Evolutionary conservation across 1,140 invertebrate genomes (phyloP).

Genomic region (Diorhabda carinulata): DNA sequence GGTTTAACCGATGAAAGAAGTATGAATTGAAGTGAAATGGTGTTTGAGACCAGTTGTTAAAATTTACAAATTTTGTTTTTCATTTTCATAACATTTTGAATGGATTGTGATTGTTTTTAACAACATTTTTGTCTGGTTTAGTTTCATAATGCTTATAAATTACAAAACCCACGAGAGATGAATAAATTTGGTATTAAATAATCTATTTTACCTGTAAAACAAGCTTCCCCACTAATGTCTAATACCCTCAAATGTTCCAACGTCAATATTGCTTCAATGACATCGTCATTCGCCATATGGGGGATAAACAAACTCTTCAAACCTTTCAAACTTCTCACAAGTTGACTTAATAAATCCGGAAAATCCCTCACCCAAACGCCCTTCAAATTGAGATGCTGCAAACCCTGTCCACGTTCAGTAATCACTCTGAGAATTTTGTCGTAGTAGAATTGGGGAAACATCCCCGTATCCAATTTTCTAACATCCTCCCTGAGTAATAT

Average conservation of each 20-base stretch:
- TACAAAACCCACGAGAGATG: too few relatives aligned
- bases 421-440: conserved; percentile 59
- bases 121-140: too few relatives aligned
- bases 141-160: too few relatives aligned
- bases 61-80: too few relatives aligned
- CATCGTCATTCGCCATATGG: conserved; percentile 63
- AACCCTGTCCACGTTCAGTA: not conserved
- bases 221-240: conserved; percentile 59
- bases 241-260: conserved; percentile 56
- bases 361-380: conserved; percentile 66
- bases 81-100: too few relatives aligned
- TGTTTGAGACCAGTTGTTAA: too few relatives aligned
- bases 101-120: too few relatives aligned
- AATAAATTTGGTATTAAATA: not conserved
- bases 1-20: too few relatives aligned
- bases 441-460: conserved; percentile 63
- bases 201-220: not conserved
- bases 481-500: conserved; percentile 60
- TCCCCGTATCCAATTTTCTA: conserved; percentile 57
- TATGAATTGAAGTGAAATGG: too few relatives aligned
- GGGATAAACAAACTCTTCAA: conserved; percentile 60
- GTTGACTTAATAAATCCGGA: conserved; percentile 56
- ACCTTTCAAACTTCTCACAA: conserved; percentile 54
- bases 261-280: conserved; percentile 57
- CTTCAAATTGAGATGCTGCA: conserved; percentile 62